These are phyloP conservation scores for Drosophila phalerata DNA, from an alignment of 2,888 invertebrate species.

Conservation along the genomic window DNA sequence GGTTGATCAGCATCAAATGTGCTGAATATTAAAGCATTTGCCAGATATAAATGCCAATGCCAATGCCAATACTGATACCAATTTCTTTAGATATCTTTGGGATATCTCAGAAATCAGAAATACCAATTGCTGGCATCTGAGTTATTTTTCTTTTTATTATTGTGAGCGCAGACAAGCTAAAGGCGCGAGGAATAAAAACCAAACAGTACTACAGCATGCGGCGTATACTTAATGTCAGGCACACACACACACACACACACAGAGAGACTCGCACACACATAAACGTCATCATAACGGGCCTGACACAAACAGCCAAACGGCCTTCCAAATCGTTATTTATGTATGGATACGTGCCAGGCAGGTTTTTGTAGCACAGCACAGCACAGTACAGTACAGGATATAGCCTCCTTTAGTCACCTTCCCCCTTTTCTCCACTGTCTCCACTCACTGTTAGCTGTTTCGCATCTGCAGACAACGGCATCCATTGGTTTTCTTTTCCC, in stretches of 20 bases:
- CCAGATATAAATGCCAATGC: constrained; percentile 41
- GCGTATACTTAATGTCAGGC: constrained; percentile 81
- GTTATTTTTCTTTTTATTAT: constrained; percentile 21
- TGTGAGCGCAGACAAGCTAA: constrained; percentile 39
- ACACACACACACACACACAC: constrained; percentile 18
- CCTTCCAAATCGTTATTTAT: constrained; percentile 80
- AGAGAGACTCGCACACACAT: constrained; percentile 21
- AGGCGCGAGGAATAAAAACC: constrained; percentile 34
- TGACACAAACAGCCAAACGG: constrained; percentile 56
- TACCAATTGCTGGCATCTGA: constrained; percentile 19
- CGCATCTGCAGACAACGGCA: constrained; percentile 73
- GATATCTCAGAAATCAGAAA: constrained; percentile 9
- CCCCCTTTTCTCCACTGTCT: not conserved
- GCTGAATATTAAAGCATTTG: constrained; percentile 51
- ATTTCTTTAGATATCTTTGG: constrained; percentile 26
- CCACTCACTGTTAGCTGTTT: constrained; percentile 17
- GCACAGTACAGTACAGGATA: constrained; percentile 7
- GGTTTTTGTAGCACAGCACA: constrained; percentile 36
- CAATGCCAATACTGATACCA: constrained; percentile 20
- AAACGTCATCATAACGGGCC: constrained; percentile 79
- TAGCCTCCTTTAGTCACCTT: constrained; percentile 7
- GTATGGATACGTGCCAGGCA: constrained; percentile 72
- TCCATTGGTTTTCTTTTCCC: constrained; percentile 35
- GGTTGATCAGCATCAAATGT: constrained; percentile 33
- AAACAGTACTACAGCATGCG: constrained; percentile 54